These are phyloP conservation scores for Choloepus hoffmanni DNA, from an alignment of 2,113 vertebrate genomes.

Conservation along the genomic window DNA sequence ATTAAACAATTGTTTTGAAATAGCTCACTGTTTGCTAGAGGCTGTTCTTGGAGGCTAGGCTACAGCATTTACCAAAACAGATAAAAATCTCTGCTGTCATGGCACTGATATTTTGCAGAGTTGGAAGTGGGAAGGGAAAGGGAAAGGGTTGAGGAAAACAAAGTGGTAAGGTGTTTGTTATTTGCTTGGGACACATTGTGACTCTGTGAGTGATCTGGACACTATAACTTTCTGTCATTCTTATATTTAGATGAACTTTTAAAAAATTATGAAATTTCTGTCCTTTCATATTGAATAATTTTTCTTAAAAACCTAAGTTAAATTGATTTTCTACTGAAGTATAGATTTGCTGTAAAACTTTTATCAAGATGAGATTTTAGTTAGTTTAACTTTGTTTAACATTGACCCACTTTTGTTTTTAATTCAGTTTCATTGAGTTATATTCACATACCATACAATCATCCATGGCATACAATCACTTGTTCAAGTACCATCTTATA, in stretches of 20 bases:
- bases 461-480: no score
- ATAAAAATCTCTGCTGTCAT: background rate
- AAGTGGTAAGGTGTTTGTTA: background rate
- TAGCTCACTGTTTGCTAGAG: background rate
- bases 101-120: background rate
- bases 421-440: no score
- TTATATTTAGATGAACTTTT: background rate
- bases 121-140: background rate
- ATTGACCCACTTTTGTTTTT: constrained; percentile 13
- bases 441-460: no score
- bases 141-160: background rate
- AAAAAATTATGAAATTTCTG: background rate
- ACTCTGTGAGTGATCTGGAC: background rate
- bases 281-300: background rate
- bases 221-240: background rate
- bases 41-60: background rate
- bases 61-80: background rate
- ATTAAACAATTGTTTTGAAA: background rate
- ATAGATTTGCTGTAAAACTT: background rate
- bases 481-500: no score
- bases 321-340: constrained; percentile 31
- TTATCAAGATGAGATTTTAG: constrained; percentile 27
- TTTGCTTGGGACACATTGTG: background rate
- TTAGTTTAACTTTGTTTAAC: constrained; percentile 26
- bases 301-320: background rate